Percentiles rank a stretch among this genome's conserved stretches.
Conservation (phyloP, 2,888 invertebrate species). For the Drosophila maculinotata region DNA sequence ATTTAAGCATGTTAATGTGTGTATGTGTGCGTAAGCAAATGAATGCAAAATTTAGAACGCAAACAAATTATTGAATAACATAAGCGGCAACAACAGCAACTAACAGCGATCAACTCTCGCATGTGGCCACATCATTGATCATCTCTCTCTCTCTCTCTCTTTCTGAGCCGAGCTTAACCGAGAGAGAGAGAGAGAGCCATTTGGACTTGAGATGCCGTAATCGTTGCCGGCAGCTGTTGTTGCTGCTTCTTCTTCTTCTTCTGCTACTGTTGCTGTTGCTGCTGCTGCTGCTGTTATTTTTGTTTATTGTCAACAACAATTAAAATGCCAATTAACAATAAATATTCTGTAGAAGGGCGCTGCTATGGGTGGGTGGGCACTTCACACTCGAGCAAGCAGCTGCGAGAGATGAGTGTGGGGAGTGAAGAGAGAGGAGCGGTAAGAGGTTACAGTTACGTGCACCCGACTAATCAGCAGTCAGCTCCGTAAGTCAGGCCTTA, state of each 20-base stretch:
- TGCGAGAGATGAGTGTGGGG: background rate
- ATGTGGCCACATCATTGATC: constrained; percentile 15
- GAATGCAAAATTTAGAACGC: constrained; percentile 70
- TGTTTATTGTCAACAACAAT: constrained; percentile 33
- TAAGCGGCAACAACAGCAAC: constrained; percentile 17
- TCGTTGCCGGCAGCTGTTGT: constrained; percentile 31
- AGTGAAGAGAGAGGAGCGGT: background rate
- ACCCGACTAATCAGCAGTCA: constrained; percentile 48
- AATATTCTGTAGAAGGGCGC: constrained; percentile 28
- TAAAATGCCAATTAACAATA: constrained; percentile 54
- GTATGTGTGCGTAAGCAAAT: constrained; percentile 52
- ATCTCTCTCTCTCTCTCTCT: constrained; percentile 1
- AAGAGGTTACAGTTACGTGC: constrained; percentile 41
- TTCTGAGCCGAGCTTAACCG: constrained; percentile 36
- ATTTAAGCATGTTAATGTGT: constrained; percentile 11
- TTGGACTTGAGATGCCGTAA: constrained; percentile 47
- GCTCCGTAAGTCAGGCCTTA: constrained; percentile 41
- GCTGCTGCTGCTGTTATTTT: constrained; percentile 13
- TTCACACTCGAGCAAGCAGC: constrained; percentile 45
- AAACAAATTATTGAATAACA: constrained; percentile 68
- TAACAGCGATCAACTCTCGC: constrained; percentile 7
- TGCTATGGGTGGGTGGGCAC: constrained; percentile 28
- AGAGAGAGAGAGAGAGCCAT: background rate
- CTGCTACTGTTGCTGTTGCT: constrained; percentile 2
- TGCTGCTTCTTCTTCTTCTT: background rate